These are phyloP conservation scores for Seriola quinqueradiata DNA, from an alignment of 2,113 vertebrate species.

Conservation along the genomic window DNA sequence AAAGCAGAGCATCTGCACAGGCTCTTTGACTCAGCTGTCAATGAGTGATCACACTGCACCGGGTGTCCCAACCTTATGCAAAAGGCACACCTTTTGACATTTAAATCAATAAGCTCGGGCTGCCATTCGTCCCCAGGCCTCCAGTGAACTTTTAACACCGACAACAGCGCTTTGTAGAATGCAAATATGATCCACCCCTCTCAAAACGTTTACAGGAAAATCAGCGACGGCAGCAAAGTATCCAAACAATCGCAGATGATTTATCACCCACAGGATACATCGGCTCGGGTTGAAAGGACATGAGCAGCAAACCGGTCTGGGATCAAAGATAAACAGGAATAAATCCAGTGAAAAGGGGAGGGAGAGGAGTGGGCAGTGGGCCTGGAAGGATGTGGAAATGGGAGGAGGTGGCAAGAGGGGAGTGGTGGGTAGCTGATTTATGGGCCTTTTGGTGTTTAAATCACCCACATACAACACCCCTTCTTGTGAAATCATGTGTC, in stretches of 20 bases:
- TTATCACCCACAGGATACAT: conserved; percentile 77
- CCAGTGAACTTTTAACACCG: conserved; percentile 80
- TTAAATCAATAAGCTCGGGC: conserved; percentile 73
- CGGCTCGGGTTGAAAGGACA: conserved; percentile 76
- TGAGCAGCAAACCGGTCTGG: conserved; percentile 71
- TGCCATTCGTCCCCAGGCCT: conserved; percentile 66
- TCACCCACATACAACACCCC: conserved; percentile 62
- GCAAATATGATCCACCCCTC: conserved; percentile 79
- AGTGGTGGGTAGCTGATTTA: conserved; percentile 72
- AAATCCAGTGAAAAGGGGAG: conserved; percentile 71
- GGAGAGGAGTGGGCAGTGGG: conserved; percentile 46
- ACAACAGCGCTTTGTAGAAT: conserved; percentile 69
- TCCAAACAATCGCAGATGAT: conserved; percentile 82
- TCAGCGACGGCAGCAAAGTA: conserved; percentile 72
- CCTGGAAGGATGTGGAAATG: conserved; percentile 76
- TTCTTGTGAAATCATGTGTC: conserved; percentile 72
- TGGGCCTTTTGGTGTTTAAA: conserved; percentile 78
- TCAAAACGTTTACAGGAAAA: conserved; percentile 81
- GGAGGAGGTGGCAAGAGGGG: conserved; percentile 63
- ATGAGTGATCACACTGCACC: conserved; percentile 65
- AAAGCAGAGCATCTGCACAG: conserved; percentile 63
- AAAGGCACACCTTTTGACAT: conserved; percentile 81
- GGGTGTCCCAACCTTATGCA: conserved; percentile 60
- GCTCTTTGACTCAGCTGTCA: conserved; percentile 61
- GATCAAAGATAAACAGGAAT: conserved; percentile 86